Evolutionary conservation across 2,888 invertebrate genomes (phyloP), one percentile per base, ranked within the genome.

Genomic region (Orthosia gothica): DNA sequence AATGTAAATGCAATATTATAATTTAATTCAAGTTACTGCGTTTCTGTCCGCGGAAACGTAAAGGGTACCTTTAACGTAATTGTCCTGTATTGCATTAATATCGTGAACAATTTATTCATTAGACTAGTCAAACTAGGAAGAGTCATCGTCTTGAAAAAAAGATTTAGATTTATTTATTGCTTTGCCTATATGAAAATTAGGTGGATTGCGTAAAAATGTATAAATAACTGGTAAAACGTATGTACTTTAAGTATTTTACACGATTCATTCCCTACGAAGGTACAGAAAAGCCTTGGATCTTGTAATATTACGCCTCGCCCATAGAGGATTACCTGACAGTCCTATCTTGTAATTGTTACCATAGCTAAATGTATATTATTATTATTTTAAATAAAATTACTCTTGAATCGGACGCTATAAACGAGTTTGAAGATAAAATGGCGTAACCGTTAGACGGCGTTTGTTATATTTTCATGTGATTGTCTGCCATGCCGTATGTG

Each of bases 61-160:
- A 55, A 71, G 74, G 45, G 72, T 88, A 86, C 81, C 82, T 85
- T 83, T 76, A 85, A 84, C 81, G 81, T 85, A 85, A 88, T 77
- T 71, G 73, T 74, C 59, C 74, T 83, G 74, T 81, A 73, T 77
- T 80, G 73, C 76, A 77, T 81, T 79, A 83, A 88, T 88, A 84
- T 87, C 84, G 78, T 87, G 85, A 89, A 86, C 89, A 87, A 88
- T 89, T 91, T 87, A 91, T 91, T 91, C 88, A 92, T 95, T 95
- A 95, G 95, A 96, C 96, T 96, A 96, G 96, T 96, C 96, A 96
- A 94, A 93, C 92, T 94, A 94, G 93, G 90, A 92, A 91, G 90
- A 93, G 93, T 93, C 93, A 93, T 91, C 89, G 87, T 87, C 91
- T 91, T 91, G 93, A 91, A 83, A 76, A 89, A 90, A 91, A 91